These are phyloP conservation scores for Halichoeres trimaculatus DNA, from an alignment of 2,113 vertebrate genomes.

Conservation along the genomic window DNA sequence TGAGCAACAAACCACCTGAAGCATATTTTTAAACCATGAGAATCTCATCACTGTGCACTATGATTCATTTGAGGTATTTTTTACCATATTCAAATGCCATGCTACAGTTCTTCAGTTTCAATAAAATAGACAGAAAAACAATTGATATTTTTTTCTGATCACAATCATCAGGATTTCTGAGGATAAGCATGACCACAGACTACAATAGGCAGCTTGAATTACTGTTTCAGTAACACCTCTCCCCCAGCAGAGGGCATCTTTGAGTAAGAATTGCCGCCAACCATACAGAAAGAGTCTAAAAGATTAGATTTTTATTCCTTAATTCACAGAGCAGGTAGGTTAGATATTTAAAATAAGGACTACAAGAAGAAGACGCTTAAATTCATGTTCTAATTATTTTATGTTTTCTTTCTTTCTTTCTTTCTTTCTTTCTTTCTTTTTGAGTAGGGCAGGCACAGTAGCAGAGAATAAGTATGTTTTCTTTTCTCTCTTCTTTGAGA, in stretches of 20 bases:
- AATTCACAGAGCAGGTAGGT: background rate
- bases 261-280: constrained; percentile 53
- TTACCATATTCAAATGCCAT: background rate
- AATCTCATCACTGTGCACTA: background rate
- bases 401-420: too few relatives aligned
- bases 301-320: background rate
- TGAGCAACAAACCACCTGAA: background rate
- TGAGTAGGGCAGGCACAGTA: too few relatives aligned
- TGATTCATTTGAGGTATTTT: background rate
- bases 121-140: background rate
- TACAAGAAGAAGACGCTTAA: too few relatives aligned
- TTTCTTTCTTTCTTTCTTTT: too few relatives aligned
- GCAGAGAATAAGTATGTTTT: too few relatives aligned
- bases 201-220: background rate
- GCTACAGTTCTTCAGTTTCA: background rate
- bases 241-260: constrained; percentile 66
- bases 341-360: background rate
- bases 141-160: background rate
- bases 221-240: background rate
- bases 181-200: too few relatives aligned
- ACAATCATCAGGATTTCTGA: too few relatives aligned
- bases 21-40: background rate
- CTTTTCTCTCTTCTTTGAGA: too few relatives aligned
- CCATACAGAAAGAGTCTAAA: background rate
- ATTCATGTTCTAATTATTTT: too few relatives aligned